Base-by-base conservation (phyloP, 2,113 vertebrate species). In the Asarcornis scutulata region DNA sequence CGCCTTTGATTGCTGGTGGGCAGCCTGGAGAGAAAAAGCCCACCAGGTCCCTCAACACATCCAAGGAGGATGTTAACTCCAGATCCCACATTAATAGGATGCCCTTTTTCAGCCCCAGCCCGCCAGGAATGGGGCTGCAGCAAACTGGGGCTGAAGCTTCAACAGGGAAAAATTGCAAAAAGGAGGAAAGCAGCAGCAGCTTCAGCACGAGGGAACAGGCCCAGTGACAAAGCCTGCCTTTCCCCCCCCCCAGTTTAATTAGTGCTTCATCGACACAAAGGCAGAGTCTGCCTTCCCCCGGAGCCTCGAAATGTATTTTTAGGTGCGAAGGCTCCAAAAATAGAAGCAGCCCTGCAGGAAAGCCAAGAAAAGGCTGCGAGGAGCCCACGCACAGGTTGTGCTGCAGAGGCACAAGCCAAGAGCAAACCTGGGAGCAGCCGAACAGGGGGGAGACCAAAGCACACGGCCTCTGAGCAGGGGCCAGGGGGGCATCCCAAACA, bases 301-400 rank as follows among this genome's bases (percentile, higher is more conserved):
- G 89, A 94, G 67, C 79, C 59, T 64, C 38, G 6, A 85, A 52
- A 83, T 38, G 52, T 95, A 94, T 91, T 97, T 96, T 97, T 92
- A 96, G 95, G 93, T 85, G 27, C 71, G 85, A 79, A 1, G 1
- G 1, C 85, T 95, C 82, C 87, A 80, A 46, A 94, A 96, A 94
- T 85, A 96, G 89, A 29, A 87, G 74, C 50, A 7, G 62, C 64
- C 59, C 83, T 2, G 3, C 63, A 69, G 89, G 87, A 95, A 95
- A 87, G 91, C 79, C 40, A 36, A 27, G 2, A 66, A 23, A 2
- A 88, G 63, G 31, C 81, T 29, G 5, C 1, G 0, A 92, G 77
- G 78, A 96, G 84, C 84, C 38, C 95, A 36, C 8, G 3, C 23
- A 75, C 9, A 0, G 71, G 63, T 16, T 38, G 77, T 7, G 2